Evolutionary conservation across 30 jellyfish, hydroid and myxozoan species (phyloP).

Genomic region (Aurelia aurita): DNA sequence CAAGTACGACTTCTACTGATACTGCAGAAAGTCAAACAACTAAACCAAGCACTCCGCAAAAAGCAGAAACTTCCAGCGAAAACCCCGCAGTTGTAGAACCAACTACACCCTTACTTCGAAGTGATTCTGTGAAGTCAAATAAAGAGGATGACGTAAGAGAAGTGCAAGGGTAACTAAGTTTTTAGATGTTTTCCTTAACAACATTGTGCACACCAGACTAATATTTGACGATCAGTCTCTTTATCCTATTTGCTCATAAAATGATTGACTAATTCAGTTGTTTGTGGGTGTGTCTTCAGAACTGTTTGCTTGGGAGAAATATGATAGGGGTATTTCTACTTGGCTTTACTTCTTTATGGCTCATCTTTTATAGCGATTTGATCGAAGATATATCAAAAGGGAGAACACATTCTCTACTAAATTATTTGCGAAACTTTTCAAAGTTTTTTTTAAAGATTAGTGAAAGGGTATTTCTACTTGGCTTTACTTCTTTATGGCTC

Average conservation of each 20-base stretch:
- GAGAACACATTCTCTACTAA: conserved; percentile 66
- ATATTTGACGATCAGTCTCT: no score
- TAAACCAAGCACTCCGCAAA: background rate
- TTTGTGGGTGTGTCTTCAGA: no score
- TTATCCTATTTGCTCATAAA: no score
- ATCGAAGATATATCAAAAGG: conserved; percentile 42
- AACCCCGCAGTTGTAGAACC: background rate
- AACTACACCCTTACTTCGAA: background rate
- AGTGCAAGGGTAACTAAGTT: no score
- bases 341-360: background rate
- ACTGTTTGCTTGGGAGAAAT: no score
- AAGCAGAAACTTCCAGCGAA: conserved; percentile 10
- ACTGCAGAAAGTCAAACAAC: conserved; percentile 4
- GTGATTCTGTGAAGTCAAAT: conserved; percentile 5
- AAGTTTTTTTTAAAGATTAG: no score
- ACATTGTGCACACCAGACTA: no score
- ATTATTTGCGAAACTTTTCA: no score
- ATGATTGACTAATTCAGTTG: no score
- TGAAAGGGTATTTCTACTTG: background rate
- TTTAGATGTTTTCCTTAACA: no score
- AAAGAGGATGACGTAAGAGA: background rate
- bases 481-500: background rate
- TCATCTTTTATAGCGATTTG: no score
- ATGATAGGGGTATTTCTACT: no score
- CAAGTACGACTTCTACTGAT: conserved; percentile 7